Evolutionary conservation across 2,113 vertebrate species (phyloP), one percentile per base, ranked within the genome.

Genomic region (Bombycilla garrulus): DNA sequence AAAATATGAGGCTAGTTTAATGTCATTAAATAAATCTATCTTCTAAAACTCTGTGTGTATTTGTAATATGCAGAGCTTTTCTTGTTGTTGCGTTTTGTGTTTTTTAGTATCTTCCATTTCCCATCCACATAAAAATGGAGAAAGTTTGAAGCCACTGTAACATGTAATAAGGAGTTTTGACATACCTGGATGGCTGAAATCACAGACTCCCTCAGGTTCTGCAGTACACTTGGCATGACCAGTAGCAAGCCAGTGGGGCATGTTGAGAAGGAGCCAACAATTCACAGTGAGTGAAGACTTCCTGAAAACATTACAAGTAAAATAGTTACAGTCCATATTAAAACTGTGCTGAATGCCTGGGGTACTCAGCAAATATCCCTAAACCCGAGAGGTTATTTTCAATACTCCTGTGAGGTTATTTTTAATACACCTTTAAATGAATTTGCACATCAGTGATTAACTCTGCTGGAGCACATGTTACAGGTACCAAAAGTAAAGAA

Each of bases 311-410:
- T 80, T 50, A 74, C 48, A 78, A 70, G 31, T 42, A 67, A 93
- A 86, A 57, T 25, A 12, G 26, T 73, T 80, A 78, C 28, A 47
- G 66, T 93, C 57, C 54, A 33, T 74, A 74, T 79, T 76, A 88
- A 94, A 93, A 81, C 69, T 74, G 15, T 69, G 38, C 61, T 81
- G 33, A 81, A 42, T 60, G 64, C 56, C 73, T 69, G 51, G 33
- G 56, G 47, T 53, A 76, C 16, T 84, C 38, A 14, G 24, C 42
- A 65, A 51, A 26, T 44, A 72, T 54, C 62, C 88, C 56, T 70
- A 82, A 86, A 88, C 6, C n/a, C n/a, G n/a, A n/a, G n/a, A n/a
- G 86, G 81, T 90, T 81, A 72, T 89, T 95, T 86, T 88, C 45
- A 73, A 88, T 66, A 85, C 74, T 89, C 36, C 60, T 81, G n/a